Evolutionary conservation across 2,113 vertebrate genomes (phyloP).

Genomic region (Mola mola): DNA sequence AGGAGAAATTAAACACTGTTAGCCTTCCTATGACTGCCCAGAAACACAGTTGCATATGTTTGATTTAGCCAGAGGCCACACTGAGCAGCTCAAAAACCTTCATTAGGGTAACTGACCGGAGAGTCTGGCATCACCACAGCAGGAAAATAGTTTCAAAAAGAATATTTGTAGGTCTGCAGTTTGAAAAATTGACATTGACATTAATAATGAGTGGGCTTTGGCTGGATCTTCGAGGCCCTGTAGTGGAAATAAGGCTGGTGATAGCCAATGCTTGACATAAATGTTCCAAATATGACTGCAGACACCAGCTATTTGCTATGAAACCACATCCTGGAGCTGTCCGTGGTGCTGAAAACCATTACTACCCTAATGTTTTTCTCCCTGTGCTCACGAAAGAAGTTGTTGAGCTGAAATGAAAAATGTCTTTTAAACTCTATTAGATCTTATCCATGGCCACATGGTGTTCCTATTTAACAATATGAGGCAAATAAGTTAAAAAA

Average conservation of each 20-base stretch:
- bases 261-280: conserved; percentile 20
- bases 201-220: conserved; percentile 40
- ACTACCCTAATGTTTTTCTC: not conserved
- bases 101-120: conserved; percentile 41
- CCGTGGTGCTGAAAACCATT: conserved; percentile 51
- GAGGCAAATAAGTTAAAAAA: too few relatives aligned
- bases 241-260: conserved; percentile 14
- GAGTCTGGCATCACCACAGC: conserved; percentile 15
- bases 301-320: conserved; percentile 7
- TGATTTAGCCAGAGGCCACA: conserved; percentile 20
- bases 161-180: conserved; percentile 30
- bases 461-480: too few relatives aligned
- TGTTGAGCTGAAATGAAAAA: conserved; percentile 7
- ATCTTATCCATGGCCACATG: too few relatives aligned
- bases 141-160: conserved; percentile 14
- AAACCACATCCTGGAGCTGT: conserved; percentile 32
- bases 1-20: too few relatives aligned
- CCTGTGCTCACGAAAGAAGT: not conserved
- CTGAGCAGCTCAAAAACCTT: conserved; percentile 25
- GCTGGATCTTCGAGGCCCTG: conserved; percentile 13
- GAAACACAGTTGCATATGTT: conserved; percentile 31
- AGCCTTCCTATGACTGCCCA: conserved; percentile 10
- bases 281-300: conserved; percentile 26
- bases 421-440: too few relatives aligned
- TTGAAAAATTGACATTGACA: conserved; percentile 36